phyloP scores from a whole-genome alignment of 2,888 invertebrate genomes.

The Adelphocoris suturalis region DNA sequence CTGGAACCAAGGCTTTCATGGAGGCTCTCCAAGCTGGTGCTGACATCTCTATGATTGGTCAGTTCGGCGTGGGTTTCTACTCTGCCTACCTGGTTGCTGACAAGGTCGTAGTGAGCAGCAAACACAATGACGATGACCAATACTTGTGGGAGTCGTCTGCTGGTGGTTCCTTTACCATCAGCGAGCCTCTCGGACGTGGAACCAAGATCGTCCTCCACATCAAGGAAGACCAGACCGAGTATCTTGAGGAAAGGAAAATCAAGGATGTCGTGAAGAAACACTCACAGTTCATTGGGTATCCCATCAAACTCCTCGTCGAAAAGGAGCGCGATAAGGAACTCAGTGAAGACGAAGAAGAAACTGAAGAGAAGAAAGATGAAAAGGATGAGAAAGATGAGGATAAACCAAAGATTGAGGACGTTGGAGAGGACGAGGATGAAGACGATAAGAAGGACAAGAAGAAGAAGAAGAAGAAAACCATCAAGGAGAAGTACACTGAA shows the following conservation, averaged over 20 bases:
- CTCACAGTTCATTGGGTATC: slow-evolving; percentile 99
- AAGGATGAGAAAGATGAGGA: slow-evolving; percentile 98
- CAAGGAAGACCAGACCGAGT: slow-evolving; percentile 97
- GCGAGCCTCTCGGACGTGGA: slow-evolving; percentile 93
- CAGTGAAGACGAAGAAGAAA: slow-evolving; percentile 94
- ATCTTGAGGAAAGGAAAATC: slow-evolving; percentile 94
- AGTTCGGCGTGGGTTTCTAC: slow-evolving; percentile 99
- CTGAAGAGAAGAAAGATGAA: slow-evolving; percentile 87
- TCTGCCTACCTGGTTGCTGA: slow-evolving; percentile 98
- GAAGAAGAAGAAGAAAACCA: slow-evolving; percentile 99
- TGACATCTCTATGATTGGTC: slow-evolving; percentile 99
- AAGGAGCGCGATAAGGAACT: slow-evolving; percentile 93
- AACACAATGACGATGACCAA: slow-evolving; percentile 98
- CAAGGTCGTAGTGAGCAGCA: slow-evolving; percentile 94
- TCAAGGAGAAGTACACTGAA: slow-evolving; percentile 98
- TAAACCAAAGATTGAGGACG: slow-evolving; percentile 96
- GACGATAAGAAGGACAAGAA: slow-evolving; percentile 84
- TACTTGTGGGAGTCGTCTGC: slow-evolving; percentile 99
- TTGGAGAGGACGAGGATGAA: slow-evolving; percentile 83
- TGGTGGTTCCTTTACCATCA: slow-evolving; percentile 97
- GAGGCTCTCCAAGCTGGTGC: slow-evolving; percentile 99
- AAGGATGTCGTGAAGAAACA: slow-evolving; percentile 99
- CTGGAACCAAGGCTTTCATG: slow-evolving; percentile 99
- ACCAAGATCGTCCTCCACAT: slow-evolving; percentile 96
- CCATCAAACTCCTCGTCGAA: slow-evolving; percentile 96